A percentile compares a stretch with the other conserved stretches of the same genome.
Conservation (phyloP, 2,113 vertebrate genomes). For the Varanus salvator region DNA sequence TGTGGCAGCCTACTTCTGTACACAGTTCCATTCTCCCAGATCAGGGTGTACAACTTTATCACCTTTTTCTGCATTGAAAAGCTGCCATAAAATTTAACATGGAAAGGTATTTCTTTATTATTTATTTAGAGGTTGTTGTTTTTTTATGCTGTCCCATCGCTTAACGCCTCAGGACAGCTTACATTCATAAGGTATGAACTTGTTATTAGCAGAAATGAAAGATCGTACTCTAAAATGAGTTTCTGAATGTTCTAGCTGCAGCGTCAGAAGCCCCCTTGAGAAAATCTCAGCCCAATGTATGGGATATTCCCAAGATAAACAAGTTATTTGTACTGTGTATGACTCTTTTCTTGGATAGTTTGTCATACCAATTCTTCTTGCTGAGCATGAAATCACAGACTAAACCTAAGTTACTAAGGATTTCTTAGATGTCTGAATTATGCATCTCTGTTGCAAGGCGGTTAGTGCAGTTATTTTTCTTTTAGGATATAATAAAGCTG, state of each 20-base stretch:
- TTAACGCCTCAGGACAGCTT: too few species aligned
- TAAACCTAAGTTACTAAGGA: not conserved
- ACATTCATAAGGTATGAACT: not conserved
- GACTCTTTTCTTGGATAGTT: slow-evolving; percentile 4
- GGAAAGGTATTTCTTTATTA: not conserved
- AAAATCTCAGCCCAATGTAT: slow-evolving; percentile 24
- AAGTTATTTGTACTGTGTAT: not conserved
- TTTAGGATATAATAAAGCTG: not conserved
- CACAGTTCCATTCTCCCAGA: not conserved
- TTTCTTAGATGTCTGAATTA: not conserved
- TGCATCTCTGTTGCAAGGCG: not conserved
- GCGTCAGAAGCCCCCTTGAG: not conserved
- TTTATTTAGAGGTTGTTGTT: too few species aligned
- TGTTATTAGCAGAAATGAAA: slow-evolving; percentile 36
- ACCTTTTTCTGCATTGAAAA: not conserved
- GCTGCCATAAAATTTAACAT: not conserved
- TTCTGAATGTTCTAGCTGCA: slow-evolving; percentile 3
- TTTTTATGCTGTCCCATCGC: too few species aligned
- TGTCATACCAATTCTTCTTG: slow-evolving; percentile 15
- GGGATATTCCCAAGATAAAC: slow-evolving; percentile 27
- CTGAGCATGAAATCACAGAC: not conserved
- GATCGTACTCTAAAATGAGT: not conserved
- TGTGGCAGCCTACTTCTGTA: not conserved
- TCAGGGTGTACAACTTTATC: not conserved
- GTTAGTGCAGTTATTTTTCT: not conserved